phyloP scores from a whole-genome alignment of 2,888 invertebrate genomes.

The Frankliniella intonsa region DNA sequence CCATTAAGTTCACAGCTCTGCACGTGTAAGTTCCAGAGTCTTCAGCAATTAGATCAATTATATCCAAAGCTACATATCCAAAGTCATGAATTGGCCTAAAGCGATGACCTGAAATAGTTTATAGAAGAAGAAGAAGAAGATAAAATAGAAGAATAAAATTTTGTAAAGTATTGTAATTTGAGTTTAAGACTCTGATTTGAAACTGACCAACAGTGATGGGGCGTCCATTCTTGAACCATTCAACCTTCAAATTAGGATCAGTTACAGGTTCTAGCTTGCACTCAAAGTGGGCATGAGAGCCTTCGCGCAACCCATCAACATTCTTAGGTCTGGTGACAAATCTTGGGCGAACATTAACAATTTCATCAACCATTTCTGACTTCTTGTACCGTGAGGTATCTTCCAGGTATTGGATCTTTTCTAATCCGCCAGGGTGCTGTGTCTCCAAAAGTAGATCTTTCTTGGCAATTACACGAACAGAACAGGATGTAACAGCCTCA shows the following conservation, averaged over 20 bases:
- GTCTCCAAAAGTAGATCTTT: constrained; percentile 83
- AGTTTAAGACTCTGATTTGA: no score
- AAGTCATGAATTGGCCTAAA: constrained; percentile 97
- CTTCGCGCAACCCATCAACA: constrained; percentile 77
- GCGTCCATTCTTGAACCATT: constrained; percentile 94
- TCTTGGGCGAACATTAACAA: constrained; percentile 73
- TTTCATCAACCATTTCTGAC: constrained; percentile 74
- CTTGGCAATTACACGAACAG: constrained; percentile 81
- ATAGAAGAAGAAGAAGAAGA: neutral
- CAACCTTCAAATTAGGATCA: constrained; percentile 92
- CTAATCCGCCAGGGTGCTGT: constrained; percentile 84
- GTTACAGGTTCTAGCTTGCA: constrained; percentile 95
- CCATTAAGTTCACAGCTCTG: constrained; percentile 83
- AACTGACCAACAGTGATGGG: constrained; percentile 77
- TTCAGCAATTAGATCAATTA: constrained; percentile 92
- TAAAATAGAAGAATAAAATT: neutral
- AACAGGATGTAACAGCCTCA: constrained; percentile 89
- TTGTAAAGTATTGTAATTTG: neutral
- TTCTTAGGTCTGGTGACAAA: constrained; percentile 86
- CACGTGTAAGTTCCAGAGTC: constrained; percentile 93
- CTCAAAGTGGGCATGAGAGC: constrained; percentile 94
- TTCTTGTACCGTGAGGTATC: constrained; percentile 81
- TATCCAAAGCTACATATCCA: constrained; percentile 95
- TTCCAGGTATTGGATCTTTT: constrained; percentile 88
- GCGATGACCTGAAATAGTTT: constrained; percentile 62